phyloP scores from a whole-genome alignment of 92 coral and sea anemone genomes.

The Pocillopora meandrina region DNA sequence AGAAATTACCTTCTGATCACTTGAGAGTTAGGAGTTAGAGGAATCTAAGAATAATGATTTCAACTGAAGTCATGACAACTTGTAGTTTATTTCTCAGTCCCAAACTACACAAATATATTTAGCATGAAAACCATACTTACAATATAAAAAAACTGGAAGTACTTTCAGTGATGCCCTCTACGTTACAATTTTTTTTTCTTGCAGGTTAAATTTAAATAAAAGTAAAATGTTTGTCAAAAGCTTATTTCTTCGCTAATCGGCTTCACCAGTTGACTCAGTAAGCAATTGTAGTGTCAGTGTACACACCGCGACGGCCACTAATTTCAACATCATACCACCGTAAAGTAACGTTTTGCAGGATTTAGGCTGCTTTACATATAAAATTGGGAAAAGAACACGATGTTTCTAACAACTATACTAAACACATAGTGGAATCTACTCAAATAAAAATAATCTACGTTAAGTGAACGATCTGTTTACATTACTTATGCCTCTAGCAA shows the following conservation, averaged over 20 bases:
- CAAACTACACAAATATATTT: background rate
- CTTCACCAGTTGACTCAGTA: no score
- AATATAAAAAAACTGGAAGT: background rate
- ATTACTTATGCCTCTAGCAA: conserved; percentile 34
- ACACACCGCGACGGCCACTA: no score
- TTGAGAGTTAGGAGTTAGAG: background rate
- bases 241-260: conserved; percentile 4
- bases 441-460: conserved; percentile 1
- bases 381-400: background rate
- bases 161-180: background rate
- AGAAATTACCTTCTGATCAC: background rate
- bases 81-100: conserved; percentile 12
- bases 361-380: background rate
- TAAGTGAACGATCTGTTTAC: conserved; percentile 23
- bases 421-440: background rate
- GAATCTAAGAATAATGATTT: background rate
- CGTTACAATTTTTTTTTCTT: background rate
- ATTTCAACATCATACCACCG: no score
- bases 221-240: background rate
- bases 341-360: background rate
- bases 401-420: background rate
- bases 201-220: background rate
- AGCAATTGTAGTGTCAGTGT: no score
- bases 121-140: conserved; percentile 2
- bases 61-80: background rate